These are phyloP conservation scores for Drosophila aff. DNA, from an alignment of 1,140 invertebrate genomes.

Conservation along the genomic window DNA sequence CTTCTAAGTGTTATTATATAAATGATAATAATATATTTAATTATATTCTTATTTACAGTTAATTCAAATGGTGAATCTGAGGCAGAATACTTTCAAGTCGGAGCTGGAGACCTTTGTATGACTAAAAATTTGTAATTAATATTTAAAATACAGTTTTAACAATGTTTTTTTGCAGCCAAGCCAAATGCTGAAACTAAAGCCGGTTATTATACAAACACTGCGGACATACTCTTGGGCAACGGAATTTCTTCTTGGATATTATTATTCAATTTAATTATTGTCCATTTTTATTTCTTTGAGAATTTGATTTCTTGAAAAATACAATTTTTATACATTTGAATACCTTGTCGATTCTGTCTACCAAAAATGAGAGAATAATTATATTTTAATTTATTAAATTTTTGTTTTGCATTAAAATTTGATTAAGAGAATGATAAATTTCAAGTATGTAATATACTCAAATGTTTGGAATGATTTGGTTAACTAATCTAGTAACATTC, in stretches of 20 bases:
- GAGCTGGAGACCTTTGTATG: not conserved
- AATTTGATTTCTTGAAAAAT: not conserved
- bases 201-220: slow-evolving; percentile 16
- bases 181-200: slow-evolving; percentile 9
- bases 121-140: not conserved
- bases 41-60: not conserved
- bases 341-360: not conserved
- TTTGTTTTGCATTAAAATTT: not conserved
- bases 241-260: slow-evolving; percentile 11
- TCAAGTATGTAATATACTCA: not conserved
- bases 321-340: not conserved
- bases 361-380: not conserved
- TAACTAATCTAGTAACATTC: too few relatives aligned
- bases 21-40: not conserved
- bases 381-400: not conserved
- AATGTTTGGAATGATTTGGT: too few relatives aligned
- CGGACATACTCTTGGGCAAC: too few relatives aligned
- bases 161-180: not conserved
- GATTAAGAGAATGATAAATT: not conserved
- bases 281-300: not conserved
- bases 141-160: not conserved
- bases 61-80: not conserved
- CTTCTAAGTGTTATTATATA: too few relatives aligned
- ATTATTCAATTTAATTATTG: not conserved
- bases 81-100: slow-evolving; percentile 3